These are phyloP conservation scores for Cynoglossus semilaevis DNA, from an alignment of 2,113 vertebrate genomes.

Conservation along the genomic window DNA sequence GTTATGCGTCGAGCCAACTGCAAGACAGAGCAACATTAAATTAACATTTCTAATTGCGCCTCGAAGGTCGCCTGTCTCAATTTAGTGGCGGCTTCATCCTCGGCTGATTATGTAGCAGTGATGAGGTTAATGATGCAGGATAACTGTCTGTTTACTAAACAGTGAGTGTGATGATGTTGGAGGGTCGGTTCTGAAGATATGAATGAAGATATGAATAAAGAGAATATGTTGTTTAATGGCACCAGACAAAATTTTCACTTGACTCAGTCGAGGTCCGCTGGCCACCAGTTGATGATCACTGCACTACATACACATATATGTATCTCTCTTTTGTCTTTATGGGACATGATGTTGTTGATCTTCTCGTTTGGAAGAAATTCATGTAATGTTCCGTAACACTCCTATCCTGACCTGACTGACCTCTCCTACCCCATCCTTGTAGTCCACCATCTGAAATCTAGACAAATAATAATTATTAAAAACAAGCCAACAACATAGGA, in stretches of 20 bases:
- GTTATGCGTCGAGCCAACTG: slow-evolving; percentile 48
- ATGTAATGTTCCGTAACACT: neutral
- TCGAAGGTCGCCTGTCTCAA: slow-evolving; percentile 52
- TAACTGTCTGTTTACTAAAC: slow-evolving; percentile 54
- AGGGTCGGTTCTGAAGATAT: slow-evolving; percentile 40
- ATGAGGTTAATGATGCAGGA: slow-evolving; percentile 68
- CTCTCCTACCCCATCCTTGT: no score
- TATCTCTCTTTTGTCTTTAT: no score
- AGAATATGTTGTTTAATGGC: no score
- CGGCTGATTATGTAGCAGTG: slow-evolving; percentile 62
- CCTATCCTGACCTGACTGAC: no score
- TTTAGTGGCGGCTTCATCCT: slow-evolving; percentile 57
- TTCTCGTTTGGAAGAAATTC: slow-evolving; percentile 36
- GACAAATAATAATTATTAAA: slow-evolving; percentile 25
- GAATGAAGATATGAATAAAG: slow-evolving; percentile 44
- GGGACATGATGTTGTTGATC: slow-evolving; percentile 50
- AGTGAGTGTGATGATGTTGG: slow-evolving; percentile 28
- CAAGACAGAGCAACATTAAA: slow-evolving; percentile 64
- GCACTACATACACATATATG: no score
- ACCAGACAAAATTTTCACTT: no score
- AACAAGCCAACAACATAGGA: slow-evolving; percentile 18
- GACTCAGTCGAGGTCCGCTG: no score
- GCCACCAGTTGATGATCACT: no score
- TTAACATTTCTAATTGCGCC: slow-evolving; percentile 69
- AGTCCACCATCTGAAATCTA: neutral